Evolutionary conservation across 2,888 invertebrate species (phyloP).

Genomic region (Spodoptera exigua): DNA sequence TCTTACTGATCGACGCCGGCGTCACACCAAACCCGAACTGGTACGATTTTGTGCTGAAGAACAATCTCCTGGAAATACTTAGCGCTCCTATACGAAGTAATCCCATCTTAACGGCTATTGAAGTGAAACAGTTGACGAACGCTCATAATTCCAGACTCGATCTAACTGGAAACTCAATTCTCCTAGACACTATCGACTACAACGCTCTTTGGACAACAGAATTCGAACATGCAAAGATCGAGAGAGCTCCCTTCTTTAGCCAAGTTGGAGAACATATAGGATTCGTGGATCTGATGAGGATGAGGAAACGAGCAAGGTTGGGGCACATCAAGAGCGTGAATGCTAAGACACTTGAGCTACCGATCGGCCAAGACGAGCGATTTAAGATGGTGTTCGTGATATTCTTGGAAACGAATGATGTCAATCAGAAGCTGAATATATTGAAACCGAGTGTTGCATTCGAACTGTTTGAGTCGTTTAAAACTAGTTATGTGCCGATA

Average conservation of each 20-base stretch:
- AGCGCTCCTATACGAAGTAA: slow-evolving; percentile 43
- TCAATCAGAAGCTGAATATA: not conserved
- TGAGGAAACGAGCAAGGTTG: slow-evolving; percentile 31
- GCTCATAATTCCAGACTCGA: slow-evolving; percentile 15
- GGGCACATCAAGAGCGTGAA: slow-evolving; percentile 30
- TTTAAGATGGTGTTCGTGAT: slow-evolving; percentile 26
- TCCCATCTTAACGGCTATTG: slow-evolving; percentile 26
- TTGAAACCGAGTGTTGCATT: not conserved
- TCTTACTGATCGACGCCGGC: slow-evolving; percentile 45
- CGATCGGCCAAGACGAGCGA: slow-evolving; percentile 27
- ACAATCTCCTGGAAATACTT: slow-evolving; percentile 32
- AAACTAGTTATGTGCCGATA: slow-evolving; percentile 18
- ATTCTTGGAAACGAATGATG: slow-evolving; percentile 5
- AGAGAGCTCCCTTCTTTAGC: slow-evolving; percentile 34
- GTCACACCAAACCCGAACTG: slow-evolving; percentile 39
- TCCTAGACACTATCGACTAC: slow-evolving; percentile 45
- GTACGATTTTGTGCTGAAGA: slow-evolving; percentile 35
- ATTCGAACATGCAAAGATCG: slow-evolving; percentile 31
- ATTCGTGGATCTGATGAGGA: slow-evolving; percentile 43
- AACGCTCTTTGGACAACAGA: slow-evolving; percentile 29
- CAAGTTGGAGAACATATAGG: slow-evolving; percentile 33
- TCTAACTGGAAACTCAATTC: slow-evolving; percentile 48
- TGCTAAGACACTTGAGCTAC: slow-evolving; percentile 35
- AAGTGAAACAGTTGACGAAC: slow-evolving; percentile 30
- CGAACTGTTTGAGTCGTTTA: slow-evolving; percentile 25